A percentile compares a stretch with the other conserved stretches of the same genome.
Conservation (phyloP, 2,797 vertebrate species). For the Crax fasciolata region DNA sequence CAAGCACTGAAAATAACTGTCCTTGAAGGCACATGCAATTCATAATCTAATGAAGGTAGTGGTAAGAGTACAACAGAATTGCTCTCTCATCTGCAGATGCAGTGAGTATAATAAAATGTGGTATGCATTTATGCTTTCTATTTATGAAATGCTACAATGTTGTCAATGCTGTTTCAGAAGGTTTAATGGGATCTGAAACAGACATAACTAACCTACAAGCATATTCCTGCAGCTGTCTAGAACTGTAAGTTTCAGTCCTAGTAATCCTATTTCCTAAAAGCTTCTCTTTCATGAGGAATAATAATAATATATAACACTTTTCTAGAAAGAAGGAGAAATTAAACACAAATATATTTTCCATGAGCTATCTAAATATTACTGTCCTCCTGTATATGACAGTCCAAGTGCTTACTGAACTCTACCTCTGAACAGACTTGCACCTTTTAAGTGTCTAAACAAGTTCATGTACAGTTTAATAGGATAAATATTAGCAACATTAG, state of each 20-base stretch:
- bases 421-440: background rate
- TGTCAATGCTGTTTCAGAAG: background rate
- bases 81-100: background rate
- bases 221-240: background rate
- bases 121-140: background rate
- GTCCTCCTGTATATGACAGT: background rate
- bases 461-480: constrained; percentile 16
- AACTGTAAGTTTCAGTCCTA: background rate
- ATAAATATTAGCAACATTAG: constrained; percentile 30
- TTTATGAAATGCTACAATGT: background rate
- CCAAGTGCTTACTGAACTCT: background rate
- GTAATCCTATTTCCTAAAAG: background rate
- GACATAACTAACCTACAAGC: background rate
- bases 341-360: background rate
- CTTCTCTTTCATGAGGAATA: background rate
- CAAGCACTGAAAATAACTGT: background rate
- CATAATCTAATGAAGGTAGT: background rate
- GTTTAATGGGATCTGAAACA: background rate
- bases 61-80: background rate
- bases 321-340: background rate
- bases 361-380: background rate
- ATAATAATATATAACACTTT: background rate
- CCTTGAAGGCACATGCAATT: background rate
- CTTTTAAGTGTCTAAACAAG: constrained; percentile 4
- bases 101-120: background rate